Conservation (phyloP, 2,113 vertebrate species). For the Collichthys lucidus region DNA sequence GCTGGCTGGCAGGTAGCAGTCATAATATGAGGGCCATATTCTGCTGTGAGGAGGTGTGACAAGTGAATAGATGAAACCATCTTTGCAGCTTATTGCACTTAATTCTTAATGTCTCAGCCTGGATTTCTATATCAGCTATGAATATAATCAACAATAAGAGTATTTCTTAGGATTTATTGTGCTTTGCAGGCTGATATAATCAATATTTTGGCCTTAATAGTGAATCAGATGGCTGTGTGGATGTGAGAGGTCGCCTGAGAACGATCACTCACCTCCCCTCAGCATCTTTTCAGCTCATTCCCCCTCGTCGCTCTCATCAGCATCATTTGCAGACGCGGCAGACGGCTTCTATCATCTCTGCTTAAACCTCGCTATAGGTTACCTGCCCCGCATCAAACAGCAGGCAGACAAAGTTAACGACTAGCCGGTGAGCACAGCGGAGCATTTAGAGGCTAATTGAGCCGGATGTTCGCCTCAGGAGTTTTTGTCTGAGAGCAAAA, state of each 20-base stretch:
- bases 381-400: neutral
- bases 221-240: neutral
- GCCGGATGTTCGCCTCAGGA: neutral
- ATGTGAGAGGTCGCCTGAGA: neutral
- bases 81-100: neutral
- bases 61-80: neutral
- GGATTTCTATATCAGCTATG: neutral
- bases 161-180: neutral
- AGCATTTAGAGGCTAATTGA: neutral
- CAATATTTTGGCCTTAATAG: neutral
- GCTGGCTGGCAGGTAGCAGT: neutral
- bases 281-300: neutral
- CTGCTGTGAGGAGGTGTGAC: neutral
- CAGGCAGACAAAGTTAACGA: too few relatives aligned
- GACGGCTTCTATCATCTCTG: neutral
- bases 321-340: neutral
- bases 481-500: neutral
- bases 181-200: neutral
- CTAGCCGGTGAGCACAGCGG: neutral
- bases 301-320: neutral
- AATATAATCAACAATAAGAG: neutral
- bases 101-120: neutral
- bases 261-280: neutral
- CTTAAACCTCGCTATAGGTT: neutral
- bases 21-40: neutral